These are phyloP conservation scores for Ips nitidus DNA, from an alignment of 1,140 invertebrate genomes.

Conservation along the genomic window DNA sequence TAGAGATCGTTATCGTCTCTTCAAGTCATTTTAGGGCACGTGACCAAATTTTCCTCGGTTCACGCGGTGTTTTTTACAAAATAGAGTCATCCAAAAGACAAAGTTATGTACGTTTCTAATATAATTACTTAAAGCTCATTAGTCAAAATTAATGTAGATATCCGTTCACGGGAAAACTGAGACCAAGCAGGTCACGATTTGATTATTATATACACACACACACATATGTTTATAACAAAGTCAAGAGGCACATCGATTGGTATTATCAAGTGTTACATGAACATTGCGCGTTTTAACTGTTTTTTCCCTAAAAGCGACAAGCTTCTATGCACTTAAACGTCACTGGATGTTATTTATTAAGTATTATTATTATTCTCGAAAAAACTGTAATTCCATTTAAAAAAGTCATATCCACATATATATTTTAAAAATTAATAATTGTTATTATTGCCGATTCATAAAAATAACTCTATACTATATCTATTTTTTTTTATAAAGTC, in stretches of 20 bases:
- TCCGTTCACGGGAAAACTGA: constrained; percentile 39
- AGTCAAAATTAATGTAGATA: constrained; percentile 39
- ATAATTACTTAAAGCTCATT: constrained; percentile 38
- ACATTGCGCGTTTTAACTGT: constrained; percentile 39
- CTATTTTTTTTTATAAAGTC: constrained; percentile 33
- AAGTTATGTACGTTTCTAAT: background rate
- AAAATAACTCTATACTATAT: constrained; percentile 39
- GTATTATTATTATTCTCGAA: background rate
- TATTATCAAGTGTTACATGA: constrained; percentile 49
- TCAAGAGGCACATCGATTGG: constrained; percentile 52
- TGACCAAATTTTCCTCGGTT: background rate
- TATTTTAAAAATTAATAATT: constrained; percentile 34
- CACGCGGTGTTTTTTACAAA: constrained; percentile 7
- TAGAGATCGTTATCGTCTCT: background rate
- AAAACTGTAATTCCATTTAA: constrained; percentile 32
- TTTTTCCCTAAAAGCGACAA: constrained; percentile 41
- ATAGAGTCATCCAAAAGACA: constrained; percentile 14
- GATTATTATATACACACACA: constrained; percentile 24
- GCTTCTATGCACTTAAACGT: constrained; percentile 12
- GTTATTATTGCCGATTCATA: constrained; percentile 40
- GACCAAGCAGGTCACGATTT: constrained; percentile 48
- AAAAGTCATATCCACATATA: constrained; percentile 30
- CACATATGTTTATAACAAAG: constrained; percentile 33
- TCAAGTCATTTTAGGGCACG: background rate
- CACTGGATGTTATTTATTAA: background rate